Percentiles rank a stretch among this genome's conserved stretches.
phyloP scores from a whole-genome alignment of 2,113 vertebrate genomes.

The Epinephelus moara region DNA sequence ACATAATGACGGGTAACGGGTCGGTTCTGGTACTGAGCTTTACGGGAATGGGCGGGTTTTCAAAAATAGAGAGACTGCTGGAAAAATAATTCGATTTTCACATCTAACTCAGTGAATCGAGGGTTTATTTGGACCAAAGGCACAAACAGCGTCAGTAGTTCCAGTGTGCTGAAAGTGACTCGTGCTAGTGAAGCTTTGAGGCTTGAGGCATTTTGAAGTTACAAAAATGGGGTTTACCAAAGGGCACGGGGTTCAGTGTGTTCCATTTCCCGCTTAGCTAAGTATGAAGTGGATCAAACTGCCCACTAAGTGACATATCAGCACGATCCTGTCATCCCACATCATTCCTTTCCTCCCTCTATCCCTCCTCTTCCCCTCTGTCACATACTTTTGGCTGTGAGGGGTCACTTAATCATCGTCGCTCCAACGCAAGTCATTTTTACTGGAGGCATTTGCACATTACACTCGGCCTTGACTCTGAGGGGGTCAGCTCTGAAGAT shows the following conservation, averaged over 20 bases:
- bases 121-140: too few species aligned
- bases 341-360: conserved; percentile 11
- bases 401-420: conserved; percentile 12
- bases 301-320: not conserved
- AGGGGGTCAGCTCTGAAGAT: conserved; percentile 11
- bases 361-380: not conserved
- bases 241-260: not conserved
- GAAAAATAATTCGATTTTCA: too few species aligned
- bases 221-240: not conserved
- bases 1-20: too few species aligned
- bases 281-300: not conserved
- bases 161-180: not conserved
- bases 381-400: conserved; percentile 5
- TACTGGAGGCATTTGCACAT: conserved; percentile 8
- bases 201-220: too few species aligned
- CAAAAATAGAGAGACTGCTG: too few species aligned
- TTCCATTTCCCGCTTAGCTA: not conserved
- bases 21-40: too few species aligned
- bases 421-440: conserved; percentile 18
- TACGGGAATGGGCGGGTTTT: too few species aligned
- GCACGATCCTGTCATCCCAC: not conserved
- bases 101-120: too few species aligned
- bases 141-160: not conserved
- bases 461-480: conserved; percentile 15
- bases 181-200: not conserved